phyloP scores from a whole-genome alignment of 2,113 vertebrate genomes.

The Eclectus roratus region DNA sequence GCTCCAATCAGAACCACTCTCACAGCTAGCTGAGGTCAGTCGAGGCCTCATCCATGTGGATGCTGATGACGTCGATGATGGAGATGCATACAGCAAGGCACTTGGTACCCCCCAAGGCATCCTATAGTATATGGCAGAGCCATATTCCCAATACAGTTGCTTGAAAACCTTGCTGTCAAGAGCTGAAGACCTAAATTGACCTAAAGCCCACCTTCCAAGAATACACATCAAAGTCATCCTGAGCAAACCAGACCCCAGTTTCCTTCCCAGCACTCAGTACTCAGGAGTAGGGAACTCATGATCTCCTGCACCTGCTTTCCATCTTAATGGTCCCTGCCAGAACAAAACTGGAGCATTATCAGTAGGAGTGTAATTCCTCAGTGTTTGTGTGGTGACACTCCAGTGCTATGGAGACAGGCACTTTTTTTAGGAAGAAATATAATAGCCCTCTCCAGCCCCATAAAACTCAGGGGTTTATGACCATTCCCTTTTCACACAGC shows the following conservation, averaged over 20 bases:
- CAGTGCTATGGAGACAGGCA: background rate
- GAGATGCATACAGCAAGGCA: background rate
- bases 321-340: background rate
- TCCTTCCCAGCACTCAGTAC: background rate
- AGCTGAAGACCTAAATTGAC: background rate
- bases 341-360: background rate
- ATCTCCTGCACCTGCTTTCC: background rate
- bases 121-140: background rate
- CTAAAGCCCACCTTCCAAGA: background rate
- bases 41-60: background rate
- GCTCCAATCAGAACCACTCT: background rate
- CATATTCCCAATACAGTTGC: background rate
- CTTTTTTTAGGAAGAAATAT: background rate
- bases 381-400: background rate
- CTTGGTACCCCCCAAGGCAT: background rate
- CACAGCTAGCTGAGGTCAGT: background rate
- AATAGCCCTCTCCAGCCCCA: background rate
- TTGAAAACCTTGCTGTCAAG: background rate
- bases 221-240: background rate
- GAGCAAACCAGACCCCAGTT: background rate
- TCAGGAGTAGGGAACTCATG: background rate
- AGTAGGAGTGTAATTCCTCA: background rate
- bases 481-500: background rate
- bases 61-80: background rate
- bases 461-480: background rate